phyloP scores from a whole-genome alignment of 2,113 vertebrate genomes.

The Tympanuchus pallidicinctus region DNA sequence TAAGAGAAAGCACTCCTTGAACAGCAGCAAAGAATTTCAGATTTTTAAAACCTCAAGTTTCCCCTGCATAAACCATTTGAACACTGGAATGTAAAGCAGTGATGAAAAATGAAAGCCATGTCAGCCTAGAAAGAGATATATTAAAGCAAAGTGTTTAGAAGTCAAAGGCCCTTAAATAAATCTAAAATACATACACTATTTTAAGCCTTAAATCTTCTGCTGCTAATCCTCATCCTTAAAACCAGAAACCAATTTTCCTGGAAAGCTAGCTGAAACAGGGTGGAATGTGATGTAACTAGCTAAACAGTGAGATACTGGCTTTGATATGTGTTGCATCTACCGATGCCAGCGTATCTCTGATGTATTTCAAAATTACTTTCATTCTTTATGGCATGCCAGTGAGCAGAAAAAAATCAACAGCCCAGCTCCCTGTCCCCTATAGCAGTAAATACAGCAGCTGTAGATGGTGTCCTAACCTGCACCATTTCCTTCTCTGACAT shows the following conservation, averaged over 20 bases:
- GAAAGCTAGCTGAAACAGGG: background rate
- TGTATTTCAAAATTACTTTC: background rate
- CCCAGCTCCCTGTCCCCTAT: background rate
- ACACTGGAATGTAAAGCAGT: constrained; percentile 58
- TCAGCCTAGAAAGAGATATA: constrained; percentile 50
- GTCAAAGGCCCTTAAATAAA: constrained; percentile 72
- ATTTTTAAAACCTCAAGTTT: constrained; percentile 40
- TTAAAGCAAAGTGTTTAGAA: constrained; percentile 69
- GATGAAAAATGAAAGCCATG: constrained; percentile 68
- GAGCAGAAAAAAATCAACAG: background rate
- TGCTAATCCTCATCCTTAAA: constrained; percentile 68
- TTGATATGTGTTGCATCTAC: background rate
- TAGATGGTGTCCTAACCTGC: background rate
- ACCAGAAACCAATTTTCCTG: constrained; percentile 60
- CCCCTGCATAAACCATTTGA: constrained; percentile 23
- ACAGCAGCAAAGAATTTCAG: constrained; percentile 5
- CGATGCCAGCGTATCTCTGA: background rate
- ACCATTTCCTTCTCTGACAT: constrained; percentile 19
- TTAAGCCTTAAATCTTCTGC: constrained; percentile 70
- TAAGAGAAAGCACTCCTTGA: constrained; percentile 4
- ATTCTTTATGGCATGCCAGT: background rate
- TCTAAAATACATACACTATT: constrained; percentile 67
- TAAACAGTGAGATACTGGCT: background rate
- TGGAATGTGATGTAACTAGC: background rate
- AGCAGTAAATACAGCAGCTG: background rate